Conservation (phyloP, 2,797 vertebrate species). For the Chelonia mydas region DNA sequence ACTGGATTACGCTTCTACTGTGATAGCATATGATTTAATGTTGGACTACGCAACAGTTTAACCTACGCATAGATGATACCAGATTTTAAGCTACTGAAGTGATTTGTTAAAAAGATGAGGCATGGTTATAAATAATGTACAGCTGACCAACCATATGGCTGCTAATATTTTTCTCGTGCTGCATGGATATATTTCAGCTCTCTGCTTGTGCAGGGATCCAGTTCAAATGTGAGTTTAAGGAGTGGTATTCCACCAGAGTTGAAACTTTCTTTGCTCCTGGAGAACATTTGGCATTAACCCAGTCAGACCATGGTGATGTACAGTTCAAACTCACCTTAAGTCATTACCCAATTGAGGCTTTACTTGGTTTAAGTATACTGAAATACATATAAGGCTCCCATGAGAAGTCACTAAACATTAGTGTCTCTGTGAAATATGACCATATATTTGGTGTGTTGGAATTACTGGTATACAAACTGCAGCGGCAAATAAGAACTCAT, state of each 20-base stretch:
- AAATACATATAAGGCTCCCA: accelerated
- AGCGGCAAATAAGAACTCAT: neutral
- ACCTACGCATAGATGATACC: neutral
- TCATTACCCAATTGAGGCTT: accelerated
- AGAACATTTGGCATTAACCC: accelerated
- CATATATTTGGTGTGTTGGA: accelerated
- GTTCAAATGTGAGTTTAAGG: neutral
- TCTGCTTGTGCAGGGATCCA: neutral
- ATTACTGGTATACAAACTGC: neutral
- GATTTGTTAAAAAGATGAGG: neutral
- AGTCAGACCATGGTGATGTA: accelerated
- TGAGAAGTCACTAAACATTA: accelerated
- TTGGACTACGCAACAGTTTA: accelerated
- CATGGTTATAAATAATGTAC: neutral
- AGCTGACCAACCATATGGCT: neutral
- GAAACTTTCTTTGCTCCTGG: accelerated
- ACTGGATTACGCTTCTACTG: accelerated
- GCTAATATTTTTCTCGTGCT: neutral
- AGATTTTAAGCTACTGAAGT: accelerated
- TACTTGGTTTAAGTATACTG: neutral
- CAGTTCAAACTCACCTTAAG: neutral
- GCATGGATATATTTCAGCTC: neutral
- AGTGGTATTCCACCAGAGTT: neutral
- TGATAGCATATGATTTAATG: neutral
- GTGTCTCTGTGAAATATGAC: neutral